phyloP scores from a whole-genome alignment of 2,797 vertebrate species.

The Schizopygopsis pylzovi region DNA sequence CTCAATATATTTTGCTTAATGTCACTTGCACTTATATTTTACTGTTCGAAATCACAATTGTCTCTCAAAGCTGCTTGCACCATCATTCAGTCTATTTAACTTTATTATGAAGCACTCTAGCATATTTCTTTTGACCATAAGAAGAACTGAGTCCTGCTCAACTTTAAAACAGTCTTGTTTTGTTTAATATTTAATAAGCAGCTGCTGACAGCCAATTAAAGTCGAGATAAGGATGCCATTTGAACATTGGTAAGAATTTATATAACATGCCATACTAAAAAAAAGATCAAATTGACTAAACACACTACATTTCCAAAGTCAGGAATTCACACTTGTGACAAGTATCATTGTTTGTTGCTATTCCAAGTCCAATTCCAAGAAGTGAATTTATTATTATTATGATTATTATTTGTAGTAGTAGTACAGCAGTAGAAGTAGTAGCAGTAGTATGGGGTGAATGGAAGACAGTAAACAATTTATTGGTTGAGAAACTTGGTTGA shows the following conservation, averaged over 20 bases:
- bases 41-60: background rate
- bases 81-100: background rate
- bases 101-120: background rate
- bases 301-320: conserved; percentile 36
- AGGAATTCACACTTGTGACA: conserved; percentile 55
- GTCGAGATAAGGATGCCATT: conserved; percentile 44
- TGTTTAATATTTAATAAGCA: conserved; percentile 53
- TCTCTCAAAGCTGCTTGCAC: background rate
- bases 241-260: conserved; percentile 49
- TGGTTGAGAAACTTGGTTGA: conserved; percentile 29
- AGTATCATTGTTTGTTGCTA: conserved; percentile 51
- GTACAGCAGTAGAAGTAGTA: conserved; percentile 4
- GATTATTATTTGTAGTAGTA: background rate
- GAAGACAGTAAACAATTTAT: conserved; percentile 43
- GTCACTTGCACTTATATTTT: background rate
- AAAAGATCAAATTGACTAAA: conserved; percentile 57
- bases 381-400: conserved; percentile 35
- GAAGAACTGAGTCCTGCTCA: background rate
- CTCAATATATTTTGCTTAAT: background rate
- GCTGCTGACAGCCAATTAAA: conserved; percentile 49
- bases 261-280: conserved; percentile 59
- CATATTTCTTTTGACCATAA: conserved; percentile 4
- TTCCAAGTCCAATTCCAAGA: conserved; percentile 34
- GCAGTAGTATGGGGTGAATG: conserved; percentile 8
- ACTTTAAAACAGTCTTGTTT: conserved; percentile 54